A percentile compares a stretch with the other conserved stretches of the same genome.
phyloP scores from a whole-genome alignment of 2,797 vertebrate genomes.

The Thalassophryne amazonica region DNA sequence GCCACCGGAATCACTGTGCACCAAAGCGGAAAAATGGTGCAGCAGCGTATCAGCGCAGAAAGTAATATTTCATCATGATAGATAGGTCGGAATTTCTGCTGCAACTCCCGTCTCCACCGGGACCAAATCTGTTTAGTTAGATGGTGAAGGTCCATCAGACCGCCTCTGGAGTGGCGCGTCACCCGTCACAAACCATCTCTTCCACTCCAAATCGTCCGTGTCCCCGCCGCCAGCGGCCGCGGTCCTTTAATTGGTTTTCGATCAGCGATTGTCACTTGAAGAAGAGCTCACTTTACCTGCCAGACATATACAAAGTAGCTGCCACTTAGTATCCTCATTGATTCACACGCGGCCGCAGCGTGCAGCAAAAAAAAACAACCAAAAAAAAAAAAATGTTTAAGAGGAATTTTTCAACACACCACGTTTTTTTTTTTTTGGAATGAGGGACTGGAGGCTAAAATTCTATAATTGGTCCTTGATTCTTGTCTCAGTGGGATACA shows the following conservation, averaged over 20 bases:
- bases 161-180: conserved; percentile 14
- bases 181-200: conserved; percentile 24
- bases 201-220: conserved; percentile 22
- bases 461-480: conserved; percentile 29
- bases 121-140: conserved; percentile 30
- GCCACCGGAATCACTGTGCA: neutral
- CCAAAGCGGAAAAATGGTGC: conserved; percentile 13
- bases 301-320: conserved; percentile 49
- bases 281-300: conserved; percentile 39
- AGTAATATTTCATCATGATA: conserved; percentile 26
- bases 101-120: conserved; percentile 10
- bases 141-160: conserved; percentile 19
- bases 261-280: conserved; percentile 56
- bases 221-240: conserved; percentile 11
- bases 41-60: neutral
- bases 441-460: conserved; percentile 14
- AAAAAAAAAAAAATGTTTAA: conserved; percentile 17
- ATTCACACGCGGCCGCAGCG: conserved; percentile 37
- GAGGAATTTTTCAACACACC: conserved; percentile 31
- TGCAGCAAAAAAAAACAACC: conserved; percentile 8
- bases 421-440: conserved; percentile 31
- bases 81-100: conserved; percentile 6
- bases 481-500: conserved; percentile 21
- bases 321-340: conserved; percentile 61
- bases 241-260: conserved; percentile 64